Percentiles rank a stretch among this genome's conserved stretches.
Conservation (phyloP, 2,888 invertebrate genomes). For the Leptinotarsa juncta region DNA sequence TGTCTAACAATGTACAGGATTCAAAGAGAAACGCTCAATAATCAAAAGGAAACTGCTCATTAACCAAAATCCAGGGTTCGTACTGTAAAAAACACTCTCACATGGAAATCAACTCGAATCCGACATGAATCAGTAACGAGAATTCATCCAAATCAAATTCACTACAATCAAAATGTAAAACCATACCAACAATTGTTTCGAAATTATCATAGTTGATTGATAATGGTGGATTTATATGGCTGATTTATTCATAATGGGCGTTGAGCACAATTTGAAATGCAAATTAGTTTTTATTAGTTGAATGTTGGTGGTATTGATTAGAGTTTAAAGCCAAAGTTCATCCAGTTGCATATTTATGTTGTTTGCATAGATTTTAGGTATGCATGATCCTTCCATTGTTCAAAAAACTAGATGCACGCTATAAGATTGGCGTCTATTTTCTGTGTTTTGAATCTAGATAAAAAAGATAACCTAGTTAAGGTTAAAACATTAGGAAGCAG, state of each 20-base stretch:
- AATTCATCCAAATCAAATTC: constrained; percentile 5
- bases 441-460: too few relatives aligned
- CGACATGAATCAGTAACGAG: neutral
- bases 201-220: constrained; percentile 43
- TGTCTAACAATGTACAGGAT: too few relatives aligned
- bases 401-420: too few relatives aligned
- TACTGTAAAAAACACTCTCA: constrained; percentile 4
- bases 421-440: too few relatives aligned
- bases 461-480: too few relatives aligned
- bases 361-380: neutral
- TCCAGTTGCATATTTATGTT: constrained; percentile 1
- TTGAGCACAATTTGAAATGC: constrained; percentile 39
- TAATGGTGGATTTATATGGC: constrained; percentile 24
- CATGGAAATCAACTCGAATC: constrained; percentile 3
- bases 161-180: constrained; percentile 28
- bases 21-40: too few relatives aligned
- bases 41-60: too few relatives aligned
- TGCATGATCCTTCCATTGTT: too few relatives aligned
- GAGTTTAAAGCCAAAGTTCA: constrained; percentile 9
- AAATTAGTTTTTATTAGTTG: constrained; percentile 34
- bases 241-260: constrained; percentile 40
- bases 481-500: too few relatives aligned
- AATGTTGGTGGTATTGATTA: constrained; percentile 20
- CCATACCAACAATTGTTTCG: constrained; percentile 34
- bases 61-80: neutral